phyloP scores from a whole-genome alignment of 1,140 invertebrate genomes.

The Elysia chlorotica region DNA sequence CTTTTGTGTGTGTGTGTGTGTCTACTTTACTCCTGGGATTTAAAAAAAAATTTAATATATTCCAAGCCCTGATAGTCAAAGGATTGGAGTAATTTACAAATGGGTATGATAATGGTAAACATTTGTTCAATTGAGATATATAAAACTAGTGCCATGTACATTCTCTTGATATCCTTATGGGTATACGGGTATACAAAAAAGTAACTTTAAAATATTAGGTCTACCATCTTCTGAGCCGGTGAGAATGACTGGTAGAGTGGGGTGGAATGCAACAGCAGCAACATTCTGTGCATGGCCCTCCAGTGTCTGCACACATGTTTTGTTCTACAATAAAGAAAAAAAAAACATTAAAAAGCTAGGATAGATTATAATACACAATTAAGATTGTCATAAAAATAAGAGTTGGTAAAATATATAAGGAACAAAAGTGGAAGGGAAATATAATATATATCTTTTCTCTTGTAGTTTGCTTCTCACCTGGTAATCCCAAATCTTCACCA shows the following conservation, averaged over 20 bases:
- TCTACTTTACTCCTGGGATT: no score
- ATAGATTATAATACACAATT: neutral
- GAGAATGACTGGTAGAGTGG: conserved; percentile 94
- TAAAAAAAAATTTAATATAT: no score
- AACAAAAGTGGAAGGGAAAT: neutral
- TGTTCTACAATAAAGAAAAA: conserved; percentile 75
- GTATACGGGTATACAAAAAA: no score
- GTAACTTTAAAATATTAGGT: no score
- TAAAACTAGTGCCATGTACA: no score
- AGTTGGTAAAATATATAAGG: neutral
- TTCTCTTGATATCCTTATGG: no score
- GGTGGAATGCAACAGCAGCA: conserved; percentile 88
- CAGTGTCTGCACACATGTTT: conserved; percentile 98
- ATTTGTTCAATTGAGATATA: no score
- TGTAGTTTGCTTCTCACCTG: conserved; percentile 59
- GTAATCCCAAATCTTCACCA: conserved; percentile 99
- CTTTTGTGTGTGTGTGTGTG: no score
- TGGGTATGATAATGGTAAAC: no score
- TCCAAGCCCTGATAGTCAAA: no score
- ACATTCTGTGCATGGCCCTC: conserved; percentile 98
- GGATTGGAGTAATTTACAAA: no score
- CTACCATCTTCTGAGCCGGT: conserved; percentile 97
- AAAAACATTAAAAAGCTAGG: neutral
- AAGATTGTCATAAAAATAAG: neutral
- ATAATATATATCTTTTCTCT: no score